Conservation (phyloP, 2,113 vertebrate genomes). For the Syngnathus scovelli region DNA sequence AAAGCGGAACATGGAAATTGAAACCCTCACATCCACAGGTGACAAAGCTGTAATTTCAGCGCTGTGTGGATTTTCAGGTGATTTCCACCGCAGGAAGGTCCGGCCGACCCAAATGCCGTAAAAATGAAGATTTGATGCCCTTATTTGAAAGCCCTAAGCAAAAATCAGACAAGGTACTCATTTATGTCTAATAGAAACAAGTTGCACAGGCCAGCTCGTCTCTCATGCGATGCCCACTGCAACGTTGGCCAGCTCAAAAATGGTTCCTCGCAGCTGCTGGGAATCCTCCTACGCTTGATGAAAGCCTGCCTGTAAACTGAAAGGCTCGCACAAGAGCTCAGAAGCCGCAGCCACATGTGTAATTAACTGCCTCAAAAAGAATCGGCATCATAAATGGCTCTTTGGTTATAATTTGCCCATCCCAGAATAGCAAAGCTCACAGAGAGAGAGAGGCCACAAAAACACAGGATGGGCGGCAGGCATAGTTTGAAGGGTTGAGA, state of each 20-base stretch:
- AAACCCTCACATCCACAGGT: slow-evolving; percentile 43
- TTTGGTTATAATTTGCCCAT: slow-evolving; percentile 44
- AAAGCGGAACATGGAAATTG: slow-evolving; percentile 31
- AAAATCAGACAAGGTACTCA: slow-evolving; percentile 34
- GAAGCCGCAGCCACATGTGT: slow-evolving; percentile 51
- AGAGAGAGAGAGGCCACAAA: slow-evolving; percentile 37
- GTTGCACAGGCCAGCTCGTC: slow-evolving; percentile 35
- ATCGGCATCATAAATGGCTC: slow-evolving; percentile 51
- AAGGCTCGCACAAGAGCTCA: slow-evolving; percentile 38
- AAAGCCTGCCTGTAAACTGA: slow-evolving; percentile 52
- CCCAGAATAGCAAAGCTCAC: slow-evolving; percentile 51
- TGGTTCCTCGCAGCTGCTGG: slow-evolving; percentile 63
- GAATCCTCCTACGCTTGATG: slow-evolving; percentile 60
- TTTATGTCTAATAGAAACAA: slow-evolving; percentile 23
- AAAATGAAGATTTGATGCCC: slow-evolving; percentile 54
- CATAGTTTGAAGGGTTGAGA: slow-evolving; percentile 26
- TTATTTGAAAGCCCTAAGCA: slow-evolving; percentile 58
- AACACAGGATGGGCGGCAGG: slow-evolving; percentile 29
- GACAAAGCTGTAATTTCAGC: slow-evolving; percentile 39
- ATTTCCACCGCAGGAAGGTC: slow-evolving; percentile 58
- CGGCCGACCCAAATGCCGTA: slow-evolving; percentile 26
- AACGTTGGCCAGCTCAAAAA: slow-evolving; percentile 48
- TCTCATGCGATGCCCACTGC: slow-evolving; percentile 64
- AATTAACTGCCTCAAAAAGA: slow-evolving; percentile 59
- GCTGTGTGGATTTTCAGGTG: slow-evolving; percentile 56